Percentiles rank a stretch among this genome's conserved stretches.
Evolutionary conservation across 2,113 vertebrate species (phyloP).

Genomic region (Caloenas nicobarica): DNA sequence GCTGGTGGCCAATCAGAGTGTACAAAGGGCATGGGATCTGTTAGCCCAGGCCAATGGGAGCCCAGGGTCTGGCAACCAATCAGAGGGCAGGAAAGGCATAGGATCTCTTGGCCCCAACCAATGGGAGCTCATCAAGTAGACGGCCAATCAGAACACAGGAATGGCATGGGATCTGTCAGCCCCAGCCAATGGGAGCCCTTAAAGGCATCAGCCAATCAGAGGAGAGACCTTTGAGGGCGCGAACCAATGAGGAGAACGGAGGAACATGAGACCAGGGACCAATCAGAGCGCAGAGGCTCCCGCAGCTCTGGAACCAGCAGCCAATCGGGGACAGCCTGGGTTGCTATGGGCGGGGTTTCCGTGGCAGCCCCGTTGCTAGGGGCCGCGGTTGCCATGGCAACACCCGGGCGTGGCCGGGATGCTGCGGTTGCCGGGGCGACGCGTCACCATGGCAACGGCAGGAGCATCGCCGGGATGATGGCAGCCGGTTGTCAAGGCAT

Average conservation of each 20-base stretch:
- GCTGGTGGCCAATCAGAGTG: too few relatives aligned
- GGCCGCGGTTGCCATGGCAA: neutral
- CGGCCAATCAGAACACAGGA: neutral
- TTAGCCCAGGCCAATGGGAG: neutral
- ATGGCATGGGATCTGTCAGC: accelerated
- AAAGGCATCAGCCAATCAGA: neutral
- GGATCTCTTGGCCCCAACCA: neutral
- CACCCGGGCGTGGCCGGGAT: neutral
- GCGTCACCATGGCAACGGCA: neutral
- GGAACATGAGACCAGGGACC: neutral
- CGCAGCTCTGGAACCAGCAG: neutral
- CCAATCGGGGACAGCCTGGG: neutral
- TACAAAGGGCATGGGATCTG: too few relatives aligned
- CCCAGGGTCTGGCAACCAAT: too few relatives aligned
- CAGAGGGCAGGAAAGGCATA: too few relatives aligned
- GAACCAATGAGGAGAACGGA: neutral
- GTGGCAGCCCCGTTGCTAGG: neutral
- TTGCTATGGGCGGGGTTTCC: neutral
- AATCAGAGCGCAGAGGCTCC: neutral
- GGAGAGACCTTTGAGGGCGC: neutral
- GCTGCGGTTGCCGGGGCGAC: too few relatives aligned
- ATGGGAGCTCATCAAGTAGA: neutral
- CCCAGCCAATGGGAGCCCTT: neutral
- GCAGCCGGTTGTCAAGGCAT: neutral
- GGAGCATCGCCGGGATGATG: too few relatives aligned